Evolutionary conservation across 2,113 vertebrate genomes (phyloP).

Genomic region (Probosciger aterrimus): DNA sequence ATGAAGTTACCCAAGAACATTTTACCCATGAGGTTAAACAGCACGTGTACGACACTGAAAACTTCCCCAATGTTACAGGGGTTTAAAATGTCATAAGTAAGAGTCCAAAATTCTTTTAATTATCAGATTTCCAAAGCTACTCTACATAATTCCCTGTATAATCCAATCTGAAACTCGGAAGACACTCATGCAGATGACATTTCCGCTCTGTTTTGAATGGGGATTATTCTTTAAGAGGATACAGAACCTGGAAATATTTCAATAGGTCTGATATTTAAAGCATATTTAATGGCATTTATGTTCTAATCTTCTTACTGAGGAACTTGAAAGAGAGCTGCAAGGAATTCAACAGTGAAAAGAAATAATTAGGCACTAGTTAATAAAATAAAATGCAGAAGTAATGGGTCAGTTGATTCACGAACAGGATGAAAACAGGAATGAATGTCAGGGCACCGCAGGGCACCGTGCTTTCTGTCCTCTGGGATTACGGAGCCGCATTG

Average conservation of each 20-base stretch:
- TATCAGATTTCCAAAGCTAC: constrained; percentile 72
- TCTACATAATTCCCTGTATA: constrained; percentile 73
- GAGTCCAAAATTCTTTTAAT: constrained; percentile 63
- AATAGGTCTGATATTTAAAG: constrained; percentile 77
- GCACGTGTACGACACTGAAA: background rate
- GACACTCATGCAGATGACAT: constrained; percentile 73
- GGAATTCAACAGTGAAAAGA: constrained; percentile 68
- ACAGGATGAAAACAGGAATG: background rate
- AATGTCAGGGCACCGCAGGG: background rate
- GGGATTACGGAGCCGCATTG: background rate
- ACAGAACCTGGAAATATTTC: constrained; percentile 74
- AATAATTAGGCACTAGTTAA: constrained; percentile 53
- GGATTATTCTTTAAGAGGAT: constrained; percentile 81
- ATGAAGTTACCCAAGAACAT: background rate
- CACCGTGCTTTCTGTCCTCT: background rate
- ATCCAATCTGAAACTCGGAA: constrained; percentile 74
- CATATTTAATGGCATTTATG: constrained; percentile 79
- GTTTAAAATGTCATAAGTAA: constrained; percentile 70
- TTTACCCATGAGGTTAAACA: background rate
- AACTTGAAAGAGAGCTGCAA: constrained; percentile 68
- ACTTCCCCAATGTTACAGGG: background rate
- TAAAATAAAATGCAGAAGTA: constrained; percentile 24
- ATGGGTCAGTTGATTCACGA: background rate
- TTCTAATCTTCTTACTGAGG: constrained; percentile 81
- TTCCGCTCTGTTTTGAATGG: constrained; percentile 73